Evolutionary conservation across 1,140 invertebrate species (phyloP).

Genomic region (Pemphigus obesinymphae): DNA sequence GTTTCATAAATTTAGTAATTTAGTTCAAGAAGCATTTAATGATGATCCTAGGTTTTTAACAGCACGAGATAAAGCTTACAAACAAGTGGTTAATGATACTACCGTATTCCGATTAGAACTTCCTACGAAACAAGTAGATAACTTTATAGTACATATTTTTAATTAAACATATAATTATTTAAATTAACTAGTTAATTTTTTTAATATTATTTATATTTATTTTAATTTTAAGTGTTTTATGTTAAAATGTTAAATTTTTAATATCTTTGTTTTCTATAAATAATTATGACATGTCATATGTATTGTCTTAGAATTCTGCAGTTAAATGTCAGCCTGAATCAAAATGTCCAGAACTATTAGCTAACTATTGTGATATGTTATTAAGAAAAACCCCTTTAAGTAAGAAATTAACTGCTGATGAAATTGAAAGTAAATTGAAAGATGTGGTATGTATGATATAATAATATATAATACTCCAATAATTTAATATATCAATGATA

Average conservation of each 20-base stretch:
- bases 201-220: no score
- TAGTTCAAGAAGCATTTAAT: slow-evolving; percentile 92
- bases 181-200: no score
- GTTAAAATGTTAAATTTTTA: not conserved
- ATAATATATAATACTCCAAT: slow-evolving; percentile 23
- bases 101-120: slow-evolving; percentile 87
- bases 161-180: no score
- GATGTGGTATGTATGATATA: slow-evolving; percentile 73
- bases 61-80: slow-evolving; percentile 96
- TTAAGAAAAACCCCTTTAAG: slow-evolving; percentile 92
- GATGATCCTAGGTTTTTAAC: slow-evolving; percentile 97
- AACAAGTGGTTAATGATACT: slow-evolving; percentile 97
- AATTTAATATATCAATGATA: not conserved
- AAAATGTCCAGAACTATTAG: slow-evolving; percentile 96
- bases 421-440: slow-evolving; percentile 88
- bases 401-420: slow-evolving; percentile 93
- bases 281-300: no score
- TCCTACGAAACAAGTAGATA: slow-evolving; percentile 58
- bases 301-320: slow-evolving; percentile 47
- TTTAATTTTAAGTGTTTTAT: not conserved
- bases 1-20: slow-evolving; percentile 84
- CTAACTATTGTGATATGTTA: slow-evolving; percentile 99
- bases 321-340: slow-evolving; percentile 75
- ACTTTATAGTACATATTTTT: not conserved
- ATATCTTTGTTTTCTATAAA: not conserved